phyloP scores from a whole-genome alignment of 2,797 vertebrate species.

The Liparis tanakae region DNA sequence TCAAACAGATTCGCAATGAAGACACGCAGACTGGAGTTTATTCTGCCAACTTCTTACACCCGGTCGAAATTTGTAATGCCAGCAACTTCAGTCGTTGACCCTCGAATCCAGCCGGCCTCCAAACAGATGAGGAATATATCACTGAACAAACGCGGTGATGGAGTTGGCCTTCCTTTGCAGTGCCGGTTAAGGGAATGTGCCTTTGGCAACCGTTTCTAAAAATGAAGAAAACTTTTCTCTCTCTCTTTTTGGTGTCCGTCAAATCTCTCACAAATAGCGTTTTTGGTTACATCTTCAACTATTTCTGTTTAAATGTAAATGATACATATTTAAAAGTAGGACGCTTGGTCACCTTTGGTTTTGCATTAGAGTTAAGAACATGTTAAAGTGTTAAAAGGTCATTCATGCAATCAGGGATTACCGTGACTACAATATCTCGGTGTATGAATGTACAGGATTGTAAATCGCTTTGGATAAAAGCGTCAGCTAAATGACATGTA shows the following conservation, averaged over 20 bases:
- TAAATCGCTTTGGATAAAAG: too few species aligned
- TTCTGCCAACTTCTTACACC: conserved; percentile 14
- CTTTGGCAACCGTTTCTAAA: background rate
- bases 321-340: background rate
- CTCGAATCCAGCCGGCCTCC: background rate
- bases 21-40: background rate
- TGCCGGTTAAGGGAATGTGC: conserved; percentile 21
- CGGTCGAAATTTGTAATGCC: conserved; percentile 18
- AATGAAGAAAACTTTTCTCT: conserved; percentile 3
- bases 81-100: conserved; percentile 31
- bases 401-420: background rate
- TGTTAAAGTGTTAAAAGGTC: background rate
- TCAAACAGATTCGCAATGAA: conserved; percentile 32
- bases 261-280: background rate
- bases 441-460: too few species aligned
- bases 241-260: background rate
- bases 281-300: background rate
- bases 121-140: conserved; percentile 30
- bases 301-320: background rate
- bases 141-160: conserved; percentile 15
- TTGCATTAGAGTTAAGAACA: conserved; percentile 12
- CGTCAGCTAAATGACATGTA: too few species aligned
- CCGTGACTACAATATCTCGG: background rate
- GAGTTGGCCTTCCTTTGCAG: conserved; percentile 9
- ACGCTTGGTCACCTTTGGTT: background rate